Conservation (phyloP, 1,140 invertebrate species). For the Akabosia matsudoensis region DNA sequence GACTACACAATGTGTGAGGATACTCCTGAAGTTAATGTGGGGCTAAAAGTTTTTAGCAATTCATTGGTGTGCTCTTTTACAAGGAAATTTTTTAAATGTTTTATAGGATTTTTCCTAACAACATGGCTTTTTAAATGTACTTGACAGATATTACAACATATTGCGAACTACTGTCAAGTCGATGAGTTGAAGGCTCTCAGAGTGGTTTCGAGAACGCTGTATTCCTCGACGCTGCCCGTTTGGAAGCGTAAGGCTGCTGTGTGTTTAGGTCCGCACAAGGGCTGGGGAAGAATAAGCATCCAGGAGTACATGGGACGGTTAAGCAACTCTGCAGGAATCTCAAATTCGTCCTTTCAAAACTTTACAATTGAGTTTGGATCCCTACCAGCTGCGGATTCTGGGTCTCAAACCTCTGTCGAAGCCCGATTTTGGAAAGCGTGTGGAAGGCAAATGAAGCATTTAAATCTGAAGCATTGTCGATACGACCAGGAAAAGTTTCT, state of each 20-base stretch:
- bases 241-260: background rate
- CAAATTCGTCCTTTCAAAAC: background rate
- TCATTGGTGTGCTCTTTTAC: too few relatives aligned
- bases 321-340: background rate
- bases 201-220: background rate
- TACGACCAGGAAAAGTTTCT: background rate
- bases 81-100: too few relatives aligned
- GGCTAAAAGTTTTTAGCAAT: too few relatives aligned
- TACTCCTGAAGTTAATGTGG: too few relatives aligned
- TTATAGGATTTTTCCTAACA: too few relatives aligned
- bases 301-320: background rate
- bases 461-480: background rate
- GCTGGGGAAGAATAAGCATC: background rate
- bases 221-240: background rate
- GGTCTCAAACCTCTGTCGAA: background rate
- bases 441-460: background rate
- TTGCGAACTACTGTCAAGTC: background rate
- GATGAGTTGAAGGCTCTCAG: background rate
- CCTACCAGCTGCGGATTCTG: background rate
- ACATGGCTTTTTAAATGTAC: too few relatives aligned
- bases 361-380: background rate
- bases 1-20: too few relatives aligned
- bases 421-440: background rate
- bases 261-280: background rate
- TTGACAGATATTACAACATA: background rate